Base-by-base conservation (phyloP, 2,888 invertebrate species). In the Stictocephala bisonia region DNA sequence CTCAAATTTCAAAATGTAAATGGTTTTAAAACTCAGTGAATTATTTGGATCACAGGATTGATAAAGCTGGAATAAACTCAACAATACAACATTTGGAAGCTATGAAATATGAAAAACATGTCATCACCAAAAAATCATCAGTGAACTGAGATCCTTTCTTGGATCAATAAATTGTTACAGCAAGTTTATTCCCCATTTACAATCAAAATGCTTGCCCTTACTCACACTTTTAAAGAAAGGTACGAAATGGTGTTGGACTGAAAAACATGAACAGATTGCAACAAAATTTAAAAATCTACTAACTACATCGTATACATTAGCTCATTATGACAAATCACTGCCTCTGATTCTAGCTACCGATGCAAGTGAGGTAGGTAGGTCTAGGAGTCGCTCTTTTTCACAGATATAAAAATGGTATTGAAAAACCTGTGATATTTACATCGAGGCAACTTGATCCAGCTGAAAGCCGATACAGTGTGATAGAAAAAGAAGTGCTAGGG, bases 351-450 rank as follows among this genome's bases (percentile, higher is more conserved):
- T 68, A 1, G 24, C 26, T 20, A 26, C 50, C 27, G 68, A 68
- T 27, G 68, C 68, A 9, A 50, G 27, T 48, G 50, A 68, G 27
- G 24, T 41, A 18, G n/a, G n/a, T n/a, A n/a, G 71, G 67, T 29
- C 11, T 71, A 13, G 71, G 71, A 41, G 64, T 44, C 26, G 71
- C 26, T 4, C 60, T 71, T 20, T 26, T 44, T 20, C 71, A 60
- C 13, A 50, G 24, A 2, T 71, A 66, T 31, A 2, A 22, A 1
- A 35, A 72, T 31, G 66, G 51, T 7, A 48, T 24, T 18, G 72
- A 72, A 11, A 72, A 50, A 68, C 68, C 68, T 18, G 2, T 68
- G 18, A 48, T 22, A n/a, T 68, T 27, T 68, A 27, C 48, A 15
- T 50, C 27, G 6, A 48, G 48, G 9, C 29, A 18, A n/a, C 1